These are phyloP conservation scores for Dasyurus viverrinus DNA, from an alignment of 2,113 vertebrate species.

Conservation along the genomic window DNA sequence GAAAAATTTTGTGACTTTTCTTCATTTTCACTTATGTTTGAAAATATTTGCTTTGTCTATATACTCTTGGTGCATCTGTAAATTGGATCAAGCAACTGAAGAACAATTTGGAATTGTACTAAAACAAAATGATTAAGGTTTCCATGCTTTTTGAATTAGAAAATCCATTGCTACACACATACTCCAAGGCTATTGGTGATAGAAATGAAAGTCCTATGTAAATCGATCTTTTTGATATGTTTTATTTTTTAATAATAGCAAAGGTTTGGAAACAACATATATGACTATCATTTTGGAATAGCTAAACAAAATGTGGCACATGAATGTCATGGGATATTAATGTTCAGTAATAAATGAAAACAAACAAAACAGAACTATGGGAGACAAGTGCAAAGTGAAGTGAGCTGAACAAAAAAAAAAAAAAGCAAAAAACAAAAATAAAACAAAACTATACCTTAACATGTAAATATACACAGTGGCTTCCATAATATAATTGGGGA, in stretches of 20 bases:
- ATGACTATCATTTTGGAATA: not conserved
- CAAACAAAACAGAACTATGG: not conserved
- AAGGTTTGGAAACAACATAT: not conserved
- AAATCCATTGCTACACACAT: not conserved
- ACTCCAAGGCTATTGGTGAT: not conserved
- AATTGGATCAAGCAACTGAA: not conserved
- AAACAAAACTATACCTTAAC: not conserved
- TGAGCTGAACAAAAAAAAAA: not conserved
- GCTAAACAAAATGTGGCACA: not conserved
- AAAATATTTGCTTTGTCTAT: slow-evolving; percentile 19
- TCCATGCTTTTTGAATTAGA: not conserved
- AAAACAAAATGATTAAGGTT: not conserved
- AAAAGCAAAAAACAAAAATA: not conserved
- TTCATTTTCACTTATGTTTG: slow-evolving; percentile 6
- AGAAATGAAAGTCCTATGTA: not conserved
- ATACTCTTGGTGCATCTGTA: not conserved
- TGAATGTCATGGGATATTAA: not conserved
- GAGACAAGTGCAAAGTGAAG: not conserved
- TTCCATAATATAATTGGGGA: not conserved
- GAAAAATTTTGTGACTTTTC: slow-evolving; percentile 15
- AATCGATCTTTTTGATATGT: not conserved
- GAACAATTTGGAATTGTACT: not conserved
- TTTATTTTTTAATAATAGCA: not conserved
- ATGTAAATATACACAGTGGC: not conserved
- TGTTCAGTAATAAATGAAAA: not conserved